Evolutionary conservation across 2,113 vertebrate genomes (phyloP).

Genomic region (Corythoichthys haematopterus): DNA sequence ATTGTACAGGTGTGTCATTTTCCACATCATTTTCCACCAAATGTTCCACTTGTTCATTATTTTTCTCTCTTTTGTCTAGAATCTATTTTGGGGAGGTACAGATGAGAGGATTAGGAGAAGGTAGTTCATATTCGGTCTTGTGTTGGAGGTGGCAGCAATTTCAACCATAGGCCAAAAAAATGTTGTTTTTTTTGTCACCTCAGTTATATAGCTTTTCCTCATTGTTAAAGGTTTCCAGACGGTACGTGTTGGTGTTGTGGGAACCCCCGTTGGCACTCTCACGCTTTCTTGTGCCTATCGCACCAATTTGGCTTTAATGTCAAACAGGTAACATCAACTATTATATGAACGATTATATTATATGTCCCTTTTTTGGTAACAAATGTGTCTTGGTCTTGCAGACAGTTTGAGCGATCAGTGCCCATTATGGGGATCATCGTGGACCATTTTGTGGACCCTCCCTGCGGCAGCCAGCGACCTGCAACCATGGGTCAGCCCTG

Average conservation of each 20-base stretch:
- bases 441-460: slow-evolving; percentile 97
- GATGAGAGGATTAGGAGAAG: slow-evolving; percentile 92
- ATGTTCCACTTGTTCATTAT: neutral
- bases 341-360: neutral
- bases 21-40: neutral
- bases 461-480: slow-evolving; percentile 68
- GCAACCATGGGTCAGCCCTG: slow-evolving; percentile 87
- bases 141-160: neutral
- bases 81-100: slow-evolving; percentile 99
- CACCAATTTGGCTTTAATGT: slow-evolving; percentile 97
- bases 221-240: slow-evolving; percentile 86
- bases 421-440: slow-evolving; percentile 99
- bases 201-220: neutral
- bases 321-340: slow-evolving; percentile 77
- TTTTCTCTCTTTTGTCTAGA: slow-evolving; percentile 63
- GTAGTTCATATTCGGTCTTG: slow-evolving; percentile 57
- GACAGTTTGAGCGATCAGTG: slow-evolving; percentile 92
- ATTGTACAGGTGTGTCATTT: slow-evolving; percentile 85
- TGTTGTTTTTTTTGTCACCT: neutral
- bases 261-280: slow-evolving; percentile 91
- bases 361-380: neutral
- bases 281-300: slow-evolving; percentile 96
- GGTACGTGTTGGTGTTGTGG: slow-evolving; percentile 91
- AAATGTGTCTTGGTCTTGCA: slow-evolving; percentile 62
- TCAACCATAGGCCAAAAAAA: neutral